phyloP scores from a whole-genome alignment of 2,113 vertebrate genomes.

The Puffinus mauretanicus region DNA sequence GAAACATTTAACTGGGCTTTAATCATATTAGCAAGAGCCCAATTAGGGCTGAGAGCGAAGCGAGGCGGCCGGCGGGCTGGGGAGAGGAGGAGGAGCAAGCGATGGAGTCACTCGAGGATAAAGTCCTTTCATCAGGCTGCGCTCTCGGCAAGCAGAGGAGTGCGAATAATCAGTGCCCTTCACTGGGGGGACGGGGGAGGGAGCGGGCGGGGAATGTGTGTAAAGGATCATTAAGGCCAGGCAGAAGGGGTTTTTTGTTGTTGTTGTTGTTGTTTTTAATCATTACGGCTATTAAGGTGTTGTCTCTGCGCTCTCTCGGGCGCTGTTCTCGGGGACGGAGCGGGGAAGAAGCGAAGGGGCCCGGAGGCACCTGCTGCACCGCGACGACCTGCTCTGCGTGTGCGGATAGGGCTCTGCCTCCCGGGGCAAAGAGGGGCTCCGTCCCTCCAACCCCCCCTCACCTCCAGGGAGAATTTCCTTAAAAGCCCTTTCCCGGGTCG shows the following conservation, averaged over 20 bases:
- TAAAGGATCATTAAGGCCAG: constrained; percentile 60
- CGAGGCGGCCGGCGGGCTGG: constrained; percentile 20
- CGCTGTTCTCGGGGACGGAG: background rate
- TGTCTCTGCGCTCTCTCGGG: background rate
- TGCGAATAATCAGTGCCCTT: constrained; percentile 55
- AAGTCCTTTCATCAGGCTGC: constrained; percentile 70
- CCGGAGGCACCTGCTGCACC: constrained; percentile 22
- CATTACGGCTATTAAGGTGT: constrained; percentile 17
- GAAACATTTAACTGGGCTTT: constrained; percentile 73
- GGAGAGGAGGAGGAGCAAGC: constrained; percentile 48
- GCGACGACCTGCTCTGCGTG: background rate
- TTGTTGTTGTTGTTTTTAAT: constrained; percentile 53
- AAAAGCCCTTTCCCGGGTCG: background rate
- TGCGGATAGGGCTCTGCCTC: background rate
- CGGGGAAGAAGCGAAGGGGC: background rate
- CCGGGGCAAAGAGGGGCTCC: background rate
- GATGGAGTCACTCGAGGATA: constrained; percentile 75
- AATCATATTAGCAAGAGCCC: constrained; percentile 75
- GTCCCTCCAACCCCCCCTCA: too few species aligned
- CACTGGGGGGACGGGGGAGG: constrained; percentile 36
- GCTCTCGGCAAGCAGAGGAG: constrained; percentile 35
- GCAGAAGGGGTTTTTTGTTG: constrained; percentile 40
- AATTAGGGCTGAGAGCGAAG: constrained; percentile 68
- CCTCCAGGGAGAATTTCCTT: background rate
- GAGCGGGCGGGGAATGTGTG: constrained; percentile 35